phyloP scores from a whole-genome alignment of 2,797 vertebrate genomes.

The Urophycis tenuis region DNA sequence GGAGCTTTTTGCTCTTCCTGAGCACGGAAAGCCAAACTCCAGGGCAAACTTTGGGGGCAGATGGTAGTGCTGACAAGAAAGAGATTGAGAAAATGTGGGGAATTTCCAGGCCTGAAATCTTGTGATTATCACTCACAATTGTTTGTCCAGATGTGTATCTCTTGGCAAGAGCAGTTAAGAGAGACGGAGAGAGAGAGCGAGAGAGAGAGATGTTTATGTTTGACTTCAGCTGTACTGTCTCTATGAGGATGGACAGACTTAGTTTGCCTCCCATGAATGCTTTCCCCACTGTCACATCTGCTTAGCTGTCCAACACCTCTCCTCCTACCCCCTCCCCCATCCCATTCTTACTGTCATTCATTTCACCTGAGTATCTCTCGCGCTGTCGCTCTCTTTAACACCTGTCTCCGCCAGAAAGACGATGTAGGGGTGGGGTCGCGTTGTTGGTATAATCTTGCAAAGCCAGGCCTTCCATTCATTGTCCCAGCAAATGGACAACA shows the following conservation, averaged over 20 bases:
- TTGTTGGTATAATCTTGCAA: background rate
- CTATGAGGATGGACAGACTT: conserved; percentile 57
- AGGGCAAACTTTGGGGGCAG: conserved; percentile 57
- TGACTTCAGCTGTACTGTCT: conserved; percentile 36
- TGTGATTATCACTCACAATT: background rate
- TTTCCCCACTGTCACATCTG: conserved; percentile 71
- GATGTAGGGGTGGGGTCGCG: background rate
- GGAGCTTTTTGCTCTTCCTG: conserved; percentile 39
- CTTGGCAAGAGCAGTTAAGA: background rate
- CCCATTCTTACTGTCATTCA: background rate
- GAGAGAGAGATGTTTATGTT: conserved; percentile 20
- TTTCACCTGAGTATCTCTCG: conserved; percentile 2
- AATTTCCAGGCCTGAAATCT: background rate
- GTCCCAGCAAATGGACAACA: background rate
- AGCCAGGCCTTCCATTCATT: background rate
- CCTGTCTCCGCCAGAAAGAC: conserved; percentile 10
- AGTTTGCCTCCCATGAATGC: conserved; percentile 60
- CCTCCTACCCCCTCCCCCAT: conserved; percentile 1
- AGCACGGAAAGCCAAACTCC: conserved; percentile 51
- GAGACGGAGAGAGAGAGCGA: background rate
- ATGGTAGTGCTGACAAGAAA: conserved; percentile 25
- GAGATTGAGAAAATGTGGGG: conserved; percentile 17
- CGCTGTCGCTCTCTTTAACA: background rate
- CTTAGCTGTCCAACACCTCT: conserved; percentile 57
- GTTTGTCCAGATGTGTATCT: background rate